Evolutionary conservation across 2,888 invertebrate species (phyloP), one percentile per base, ranked within the genome.

Genomic region (Cryptophagus acutangulus): DNA sequence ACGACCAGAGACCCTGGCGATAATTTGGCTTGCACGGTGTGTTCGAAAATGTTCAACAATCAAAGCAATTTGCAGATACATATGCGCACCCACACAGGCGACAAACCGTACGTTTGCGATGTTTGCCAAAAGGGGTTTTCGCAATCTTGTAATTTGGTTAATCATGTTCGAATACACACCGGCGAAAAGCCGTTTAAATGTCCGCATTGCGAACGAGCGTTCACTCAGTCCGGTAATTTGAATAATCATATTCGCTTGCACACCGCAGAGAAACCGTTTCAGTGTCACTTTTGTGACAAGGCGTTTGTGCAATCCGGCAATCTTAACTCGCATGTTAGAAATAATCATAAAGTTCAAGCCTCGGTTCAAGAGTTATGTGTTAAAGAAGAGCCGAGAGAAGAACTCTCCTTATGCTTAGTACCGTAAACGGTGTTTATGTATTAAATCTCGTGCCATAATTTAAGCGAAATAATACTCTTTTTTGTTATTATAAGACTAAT

Each of bases 251-350:
- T 70, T 39, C 51, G 69, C 33, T 55, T 70, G 10, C 69, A 70
- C 39, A 65, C 66, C 2, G 67, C 68, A 46, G 66, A 68, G 38
- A 69, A 69, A 53, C 69, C 69, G 6, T 70, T 69, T 47, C 63
- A 65, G 46, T 70, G 69, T 43, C 68, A 69, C 50, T 65, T 67
- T 54, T 70, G 69, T 46, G 66, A 67, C 20, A 65, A 65, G 46
- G 67, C 67, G 1, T 70, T 70, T 41, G 66, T 67, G 3, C 69
- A 70, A 46, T 68, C 67, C 2, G 69, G 69, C 6, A 70, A 70
- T 54, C 52, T 70, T 9, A 66, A 62, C 49, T 70, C 69, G 10
- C 69, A 70, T 46, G 63, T 67, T 30, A 58, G 62, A 45, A 69
- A 69, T 51, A 70, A 70, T 58, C 69, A 70, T 41, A 66, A 63